Base-by-base conservation (phyloP, 1,140 invertebrate genomes). In the Aphelinus certus region DNA sequence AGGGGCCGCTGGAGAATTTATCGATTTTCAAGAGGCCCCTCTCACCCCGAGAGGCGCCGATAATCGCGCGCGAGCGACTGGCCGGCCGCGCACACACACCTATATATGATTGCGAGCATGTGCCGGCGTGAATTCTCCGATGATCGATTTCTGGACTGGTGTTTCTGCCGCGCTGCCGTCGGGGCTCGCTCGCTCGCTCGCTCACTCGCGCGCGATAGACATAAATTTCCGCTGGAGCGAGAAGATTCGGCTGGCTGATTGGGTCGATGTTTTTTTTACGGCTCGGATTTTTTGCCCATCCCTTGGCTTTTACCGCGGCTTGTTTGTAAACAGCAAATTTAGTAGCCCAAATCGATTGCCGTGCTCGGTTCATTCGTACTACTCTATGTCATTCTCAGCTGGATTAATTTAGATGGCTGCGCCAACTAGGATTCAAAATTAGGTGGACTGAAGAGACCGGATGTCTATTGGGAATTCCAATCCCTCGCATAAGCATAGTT, bases 271-370 rank as follows among this genome's bases (percentile, higher is more conserved):
- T 26, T 26, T 26, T 26, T 26, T 26, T 26, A 26, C 26, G 26
- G 26, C 26, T 26, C 26, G 26, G 26, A 26, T 26, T 60, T 26
- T 58, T 4, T 2, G 5, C 26, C 43, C 43, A 58, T 42, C 3
- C 7, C 2, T 9, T 9, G 57, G 57, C 61, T 48, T 63, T 48
- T 63, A 48, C 7, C 61, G 61, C 46, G 61, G 42, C 61, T 43
- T 56, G 49, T 67, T 67, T 67, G 65, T 56, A 67, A 67, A 67
- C 43, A 67, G 64, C n/a, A 66, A 56, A 66, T 66, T 9, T 1
- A 42, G 10, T 64, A 51, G n/a, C 49, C 49, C 10, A 2, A 60
- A 68, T 47, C 46, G 0, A 9, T 58, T 26, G 26, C 26, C 26
- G 26, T 26, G 26, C 26, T 26, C 26, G 26, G 26, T 26, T 26